These are phyloP conservation scores for Solenodon paradoxus DNA, from an alignment of 2,113 vertebrate species.

Conservation along the genomic window DNA sequence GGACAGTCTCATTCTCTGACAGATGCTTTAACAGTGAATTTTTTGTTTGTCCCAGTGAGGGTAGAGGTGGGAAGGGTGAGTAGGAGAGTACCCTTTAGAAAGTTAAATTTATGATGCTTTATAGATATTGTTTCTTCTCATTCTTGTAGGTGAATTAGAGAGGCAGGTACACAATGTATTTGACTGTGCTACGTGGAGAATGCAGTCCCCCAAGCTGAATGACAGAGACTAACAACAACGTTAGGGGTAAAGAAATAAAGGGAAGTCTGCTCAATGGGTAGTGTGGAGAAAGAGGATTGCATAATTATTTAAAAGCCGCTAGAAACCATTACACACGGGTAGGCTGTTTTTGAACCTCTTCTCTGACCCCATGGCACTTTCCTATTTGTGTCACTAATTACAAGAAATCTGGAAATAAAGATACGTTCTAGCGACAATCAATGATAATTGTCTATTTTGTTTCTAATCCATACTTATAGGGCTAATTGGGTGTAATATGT, in stretches of 20 bases:
- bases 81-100: background rate
- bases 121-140: constrained; percentile 31
- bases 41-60: background rate
- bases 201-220: constrained; percentile 27
- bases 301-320: constrained; percentile 7
- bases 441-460: background rate
- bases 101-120: constrained; percentile 17
- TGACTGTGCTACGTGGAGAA: constrained; percentile 14
- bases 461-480: constrained; percentile 10
- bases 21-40: background rate
- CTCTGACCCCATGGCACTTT: background rate
- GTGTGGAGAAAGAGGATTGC: background rate
- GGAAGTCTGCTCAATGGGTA: background rate
- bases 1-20: background rate
- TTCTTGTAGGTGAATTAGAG: constrained; percentile 46
- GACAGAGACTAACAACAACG: background rate
- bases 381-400: background rate
- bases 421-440: background rate
- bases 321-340: background rate
- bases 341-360: background rate
- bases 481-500: background rate
- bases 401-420: constrained; percentile 25
- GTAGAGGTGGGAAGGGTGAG: background rate
- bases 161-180: background rate
- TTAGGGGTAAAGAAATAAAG: constrained; percentile 37